phyloP scores from a whole-genome alignment of 2,113 vertebrate genomes.

The Megaceryle torquata region DNA sequence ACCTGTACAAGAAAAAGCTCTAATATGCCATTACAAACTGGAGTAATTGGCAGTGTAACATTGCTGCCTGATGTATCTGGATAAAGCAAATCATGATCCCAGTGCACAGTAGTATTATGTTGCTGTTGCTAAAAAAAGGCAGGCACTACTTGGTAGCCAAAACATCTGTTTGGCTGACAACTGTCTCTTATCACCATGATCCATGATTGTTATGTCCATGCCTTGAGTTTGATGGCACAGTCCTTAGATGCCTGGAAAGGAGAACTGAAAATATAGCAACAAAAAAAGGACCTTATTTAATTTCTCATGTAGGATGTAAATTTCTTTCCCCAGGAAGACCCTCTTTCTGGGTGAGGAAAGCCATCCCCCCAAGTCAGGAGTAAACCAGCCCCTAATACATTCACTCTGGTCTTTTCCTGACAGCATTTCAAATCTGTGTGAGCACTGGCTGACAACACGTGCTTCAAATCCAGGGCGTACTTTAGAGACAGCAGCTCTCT shows the following conservation, averaged over 20 bases:
- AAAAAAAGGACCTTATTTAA: accelerated
- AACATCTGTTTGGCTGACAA: neutral
- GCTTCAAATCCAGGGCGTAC: neutral
- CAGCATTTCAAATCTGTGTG: neutral
- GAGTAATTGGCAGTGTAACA: neutral
- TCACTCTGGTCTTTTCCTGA: neutral
- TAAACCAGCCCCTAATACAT: neutral
- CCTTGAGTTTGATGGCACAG: neutral
- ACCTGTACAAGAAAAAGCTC: neutral
- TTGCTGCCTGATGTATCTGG: neutral
- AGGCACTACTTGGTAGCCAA: neutral
- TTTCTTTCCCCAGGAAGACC: neutral
- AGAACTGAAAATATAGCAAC: neutral
- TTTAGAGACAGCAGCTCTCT: neutral
- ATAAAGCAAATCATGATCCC: neutral
- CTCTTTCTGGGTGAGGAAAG: neutral
- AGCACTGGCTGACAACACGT: neutral
- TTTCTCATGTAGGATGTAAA: neutral
- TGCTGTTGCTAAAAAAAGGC: neutral
- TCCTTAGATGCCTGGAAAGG: neutral
- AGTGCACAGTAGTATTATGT: neutral
- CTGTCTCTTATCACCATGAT: neutral
- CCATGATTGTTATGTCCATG: neutral
- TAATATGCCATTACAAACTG: neutral
- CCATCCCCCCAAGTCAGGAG: neutral